phyloP scores from a whole-genome alignment of 1,140 invertebrate genomes.

The Lepidurus packardi region DNA sequence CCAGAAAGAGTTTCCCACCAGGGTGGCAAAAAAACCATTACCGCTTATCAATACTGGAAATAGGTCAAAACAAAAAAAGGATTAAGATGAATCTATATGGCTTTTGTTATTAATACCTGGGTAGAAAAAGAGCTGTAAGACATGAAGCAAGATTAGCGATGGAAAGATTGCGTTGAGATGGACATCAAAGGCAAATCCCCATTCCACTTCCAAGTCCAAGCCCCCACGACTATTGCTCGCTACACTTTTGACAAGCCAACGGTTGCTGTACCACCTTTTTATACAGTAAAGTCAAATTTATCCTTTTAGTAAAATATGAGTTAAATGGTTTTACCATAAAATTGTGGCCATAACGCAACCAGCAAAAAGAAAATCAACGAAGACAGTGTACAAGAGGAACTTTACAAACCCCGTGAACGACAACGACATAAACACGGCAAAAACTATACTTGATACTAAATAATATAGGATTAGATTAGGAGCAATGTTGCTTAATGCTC shows the following conservation, averaged over 20 bases:
- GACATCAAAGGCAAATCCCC: slow-evolving; percentile 98
- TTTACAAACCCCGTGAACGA: slow-evolving; percentile 69
- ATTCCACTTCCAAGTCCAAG: slow-evolving; percentile 65
- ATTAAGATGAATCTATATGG: not conserved
- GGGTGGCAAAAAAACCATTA: slow-evolving; percentile 65
- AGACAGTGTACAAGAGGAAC: slow-evolving; percentile 86
- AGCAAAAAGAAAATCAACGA: slow-evolving; percentile 87
- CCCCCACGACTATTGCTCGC: not conserved
- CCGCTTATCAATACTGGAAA: slow-evolving; percentile 66
- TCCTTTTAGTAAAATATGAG: slow-evolving; percentile 40
- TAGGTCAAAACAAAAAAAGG: not conserved
- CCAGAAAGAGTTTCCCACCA: slow-evolving; percentile 93
- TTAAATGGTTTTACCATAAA: slow-evolving; percentile 65
- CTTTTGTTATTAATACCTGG: slow-evolving; percentile 57
- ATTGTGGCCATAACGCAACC: slow-evolving; percentile 82
- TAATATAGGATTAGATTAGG: slow-evolving; percentile 37
- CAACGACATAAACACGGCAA: slow-evolving; percentile 73
- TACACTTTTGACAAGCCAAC: not conserved
- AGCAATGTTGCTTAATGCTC: slow-evolving; percentile 29
- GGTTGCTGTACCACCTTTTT: slow-evolving; percentile 4
- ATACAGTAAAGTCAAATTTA: not conserved
- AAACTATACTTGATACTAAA: slow-evolving; percentile 82
- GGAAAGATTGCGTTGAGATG: slow-evolving; percentile 98
- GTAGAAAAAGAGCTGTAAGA: slow-evolving; percentile 84
- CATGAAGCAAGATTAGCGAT: slow-evolving; percentile 85